A percentile compares a stretch with the other conserved stretches of the same genome.
Evolutionary conservation across 2,797 vertebrate species (phyloP).

Genomic region (Mareca penelope): DNA sequence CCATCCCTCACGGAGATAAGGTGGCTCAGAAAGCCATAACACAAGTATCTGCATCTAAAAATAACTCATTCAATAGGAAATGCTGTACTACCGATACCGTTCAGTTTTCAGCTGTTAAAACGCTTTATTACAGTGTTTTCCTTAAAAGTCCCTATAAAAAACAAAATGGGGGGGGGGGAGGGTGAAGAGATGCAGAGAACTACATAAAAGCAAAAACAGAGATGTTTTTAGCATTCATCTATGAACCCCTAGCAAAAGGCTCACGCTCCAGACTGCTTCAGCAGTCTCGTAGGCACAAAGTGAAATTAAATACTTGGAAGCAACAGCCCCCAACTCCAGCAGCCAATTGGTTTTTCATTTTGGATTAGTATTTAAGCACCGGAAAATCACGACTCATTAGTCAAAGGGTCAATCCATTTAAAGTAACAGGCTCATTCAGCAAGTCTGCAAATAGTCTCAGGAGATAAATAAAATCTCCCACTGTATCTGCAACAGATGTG

Average conservation of each 20-base stretch:
- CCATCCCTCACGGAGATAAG: accelerated
- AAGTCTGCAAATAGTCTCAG: not conserved
- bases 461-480: slow-evolving; percentile 37
- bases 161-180: accelerated
- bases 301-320: slow-evolving; percentile 29
- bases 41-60: not conserved
- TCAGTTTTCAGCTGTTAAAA: not conserved
- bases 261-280: not conserved
- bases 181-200: not conserved
- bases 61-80: not conserved
- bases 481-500: slow-evolving; percentile 31
- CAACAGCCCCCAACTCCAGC: not conserved
- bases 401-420: slow-evolving; percentile 49
- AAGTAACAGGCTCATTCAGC: slow-evolving; percentile 40
- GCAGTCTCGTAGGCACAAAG: not conserved
- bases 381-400: slow-evolving; percentile 45
- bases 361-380: slow-evolving; percentile 19
- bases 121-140: not conserved
- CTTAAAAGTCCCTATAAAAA: not conserved
- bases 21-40: not conserved
- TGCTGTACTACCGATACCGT: not conserved
- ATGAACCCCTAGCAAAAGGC: not conserved
- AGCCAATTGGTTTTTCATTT: slow-evolving; percentile 1
- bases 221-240: not conserved
- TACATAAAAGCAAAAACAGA: not conserved